phyloP scores from a whole-genome alignment of 2,888 invertebrate species.

The Eledone cirrhosa region DNA sequence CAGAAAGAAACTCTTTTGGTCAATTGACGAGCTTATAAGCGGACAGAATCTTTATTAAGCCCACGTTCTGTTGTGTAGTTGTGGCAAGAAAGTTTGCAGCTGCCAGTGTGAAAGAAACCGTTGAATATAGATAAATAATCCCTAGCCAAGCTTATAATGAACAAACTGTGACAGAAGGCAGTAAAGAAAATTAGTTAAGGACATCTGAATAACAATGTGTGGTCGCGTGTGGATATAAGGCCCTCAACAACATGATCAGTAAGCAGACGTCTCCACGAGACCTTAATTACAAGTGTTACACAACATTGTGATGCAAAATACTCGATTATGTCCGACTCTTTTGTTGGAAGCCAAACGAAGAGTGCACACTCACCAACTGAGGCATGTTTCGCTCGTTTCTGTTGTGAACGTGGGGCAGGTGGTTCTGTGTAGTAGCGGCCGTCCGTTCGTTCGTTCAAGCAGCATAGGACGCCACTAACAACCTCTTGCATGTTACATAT shows the following conservation, averaged over 20 bases:
- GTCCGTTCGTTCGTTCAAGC: slow-evolving; percentile 17
- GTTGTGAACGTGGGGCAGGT: slow-evolving; percentile 20
- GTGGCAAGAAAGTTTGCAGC: slow-evolving; percentile 10
- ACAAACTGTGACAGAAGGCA: slow-evolving; percentile 24
- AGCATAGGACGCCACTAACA: too few relatives aligned
- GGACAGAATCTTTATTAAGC: slow-evolving; percentile 26
- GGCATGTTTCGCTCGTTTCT: slow-evolving; percentile 9
- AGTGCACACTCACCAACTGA: slow-evolving; percentile 23
- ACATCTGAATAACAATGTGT: slow-evolving; percentile 24
- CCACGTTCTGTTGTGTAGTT: slow-evolving; percentile 21
- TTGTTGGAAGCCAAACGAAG: slow-evolving; percentile 23
- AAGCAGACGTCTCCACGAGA: slow-evolving; percentile 21
- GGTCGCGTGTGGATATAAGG: slow-evolving; percentile 24
- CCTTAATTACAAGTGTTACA: slow-evolving; percentile 25
- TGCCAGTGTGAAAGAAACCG: slow-evolving; percentile 18
- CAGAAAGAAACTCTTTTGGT: slow-evolving; percentile 12
- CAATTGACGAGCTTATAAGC: slow-evolving; percentile 22
- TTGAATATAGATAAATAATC: slow-evolving; percentile 28
- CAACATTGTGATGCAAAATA: slow-evolving; percentile 28
- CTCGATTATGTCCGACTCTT: slow-evolving; percentile 20
- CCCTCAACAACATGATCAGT: slow-evolving; percentile 22
- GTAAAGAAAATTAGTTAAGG: slow-evolving; percentile 3
- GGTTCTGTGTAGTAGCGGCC: slow-evolving; percentile 10
- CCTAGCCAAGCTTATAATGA: slow-evolving; percentile 24
- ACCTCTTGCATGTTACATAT: slow-evolving; percentile 10